phyloP scores from a whole-genome alignment of 2,113 vertebrate genomes.

The Acanthisitta chloris region DNA sequence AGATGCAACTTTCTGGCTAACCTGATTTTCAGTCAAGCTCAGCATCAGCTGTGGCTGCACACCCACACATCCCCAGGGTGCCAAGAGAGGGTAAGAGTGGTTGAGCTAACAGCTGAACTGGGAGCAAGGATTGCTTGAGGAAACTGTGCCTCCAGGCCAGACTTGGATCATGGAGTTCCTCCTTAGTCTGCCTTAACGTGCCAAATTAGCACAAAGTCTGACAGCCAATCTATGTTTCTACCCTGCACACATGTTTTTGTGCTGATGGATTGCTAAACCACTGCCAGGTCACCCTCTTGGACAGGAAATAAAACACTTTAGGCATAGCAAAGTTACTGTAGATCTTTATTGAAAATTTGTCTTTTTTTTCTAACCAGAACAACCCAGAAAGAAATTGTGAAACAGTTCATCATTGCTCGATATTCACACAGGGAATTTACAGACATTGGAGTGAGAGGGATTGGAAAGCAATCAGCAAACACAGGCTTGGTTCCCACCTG shows the following conservation, averaged over 20 bases:
- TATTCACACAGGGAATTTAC: constrained; percentile 23
- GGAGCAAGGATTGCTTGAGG: not conserved
- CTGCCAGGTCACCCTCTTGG: not conserved
- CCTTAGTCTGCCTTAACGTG: not conserved
- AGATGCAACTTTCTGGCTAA: not conserved
- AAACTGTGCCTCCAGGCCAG: not conserved
- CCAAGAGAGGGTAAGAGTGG: not conserved
- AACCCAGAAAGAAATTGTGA: constrained; percentile 58
- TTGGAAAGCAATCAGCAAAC: constrained; percentile 28
- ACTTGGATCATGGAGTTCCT: not conserved
- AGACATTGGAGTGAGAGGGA: constrained; percentile 36
- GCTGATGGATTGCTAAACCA: not conserved
- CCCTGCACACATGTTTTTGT: not conserved
- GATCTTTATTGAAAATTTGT: constrained; percentile 68
- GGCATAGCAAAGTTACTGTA: constrained; percentile 35
- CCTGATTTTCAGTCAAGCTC: not conserved
- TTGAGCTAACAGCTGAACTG: not conserved
- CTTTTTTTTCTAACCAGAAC: constrained; percentile 63
- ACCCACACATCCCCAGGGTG: not conserved
- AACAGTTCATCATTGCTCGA: not conserved
- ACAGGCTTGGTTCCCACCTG: constrained; percentile 15
- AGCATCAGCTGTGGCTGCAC: not conserved
- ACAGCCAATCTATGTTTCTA: not conserved
- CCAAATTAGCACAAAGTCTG: not conserved
- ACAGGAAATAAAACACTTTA: constrained; percentile 69